Evolutionary conservation across 2,888 invertebrate genomes (phyloP).

Genomic region (Spisula solida): DNA sequence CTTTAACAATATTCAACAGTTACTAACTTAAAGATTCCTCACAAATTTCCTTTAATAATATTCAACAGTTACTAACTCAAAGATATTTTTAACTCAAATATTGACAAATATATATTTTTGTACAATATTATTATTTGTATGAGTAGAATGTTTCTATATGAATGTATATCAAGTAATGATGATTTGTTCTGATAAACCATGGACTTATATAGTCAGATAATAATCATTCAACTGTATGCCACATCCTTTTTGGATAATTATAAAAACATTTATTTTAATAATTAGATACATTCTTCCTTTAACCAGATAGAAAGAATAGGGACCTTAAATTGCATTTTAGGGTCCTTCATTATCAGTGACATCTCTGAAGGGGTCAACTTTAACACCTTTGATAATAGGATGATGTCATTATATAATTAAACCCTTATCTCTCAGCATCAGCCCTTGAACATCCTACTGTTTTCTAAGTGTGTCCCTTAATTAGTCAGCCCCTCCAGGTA

Average conservation of each 20-base stretch:
- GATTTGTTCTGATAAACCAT: slow-evolving; percentile 51
- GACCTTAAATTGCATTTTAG: slow-evolving; percentile 46
- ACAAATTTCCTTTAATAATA: background rate
- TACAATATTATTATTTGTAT: background rate
- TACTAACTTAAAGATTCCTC: background rate
- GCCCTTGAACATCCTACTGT: slow-evolving; percentile 53
- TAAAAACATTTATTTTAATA: slow-evolving; percentile 33
- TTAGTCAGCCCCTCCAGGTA: slow-evolving; percentile 37
- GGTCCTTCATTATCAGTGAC: slow-evolving; percentile 46
- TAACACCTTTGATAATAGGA: slow-evolving; percentile 42
- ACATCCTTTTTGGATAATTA: slow-evolving; percentile 42
- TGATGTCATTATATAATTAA: slow-evolving; percentile 50
- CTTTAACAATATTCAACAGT: background rate
- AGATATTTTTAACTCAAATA: background rate
- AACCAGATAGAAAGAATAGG: slow-evolving; percentile 8
- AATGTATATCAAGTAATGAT: slow-evolving; percentile 52
- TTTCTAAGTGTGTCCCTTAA: slow-evolving; percentile 54
- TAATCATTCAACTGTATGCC: slow-evolving; percentile 33
- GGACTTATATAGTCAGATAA: slow-evolving; percentile 53
- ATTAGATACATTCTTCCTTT: slow-evolving; percentile 28
- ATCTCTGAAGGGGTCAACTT: slow-evolving; percentile 40
- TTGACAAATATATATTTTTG: background rate
- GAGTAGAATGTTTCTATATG: background rate
- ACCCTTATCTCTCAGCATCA: slow-evolving; percentile 47
- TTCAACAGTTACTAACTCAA: background rate